Percentiles rank a stretch among this genome's conserved stretches.
Conservation (phyloP, 2,797 vertebrate species). For the Rhabdophis nuchalis region DNA sequence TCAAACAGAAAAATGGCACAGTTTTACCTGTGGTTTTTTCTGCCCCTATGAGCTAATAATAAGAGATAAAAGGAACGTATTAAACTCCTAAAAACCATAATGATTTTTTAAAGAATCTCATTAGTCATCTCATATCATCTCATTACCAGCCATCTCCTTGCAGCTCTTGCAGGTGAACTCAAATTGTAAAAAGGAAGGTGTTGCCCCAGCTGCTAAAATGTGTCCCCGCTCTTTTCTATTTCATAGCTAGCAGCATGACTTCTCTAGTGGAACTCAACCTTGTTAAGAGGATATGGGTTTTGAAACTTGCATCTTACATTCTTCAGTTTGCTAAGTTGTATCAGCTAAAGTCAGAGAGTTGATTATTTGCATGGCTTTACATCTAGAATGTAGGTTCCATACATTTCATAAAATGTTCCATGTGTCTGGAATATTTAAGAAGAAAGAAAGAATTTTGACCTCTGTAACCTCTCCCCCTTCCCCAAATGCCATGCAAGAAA, state of each 20-base stretch:
- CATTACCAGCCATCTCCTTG: not conserved
- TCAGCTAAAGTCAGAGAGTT: not conserved
- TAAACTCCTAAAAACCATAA: not conserved
- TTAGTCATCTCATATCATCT: not conserved
- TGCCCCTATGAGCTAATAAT: not conserved
- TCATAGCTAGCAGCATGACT: not conserved
- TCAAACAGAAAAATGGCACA: not conserved
- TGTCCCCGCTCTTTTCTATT: not conserved
- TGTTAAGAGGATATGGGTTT: too few relatives aligned
- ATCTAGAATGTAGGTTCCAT: not conserved
- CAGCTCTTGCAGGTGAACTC: not conserved
- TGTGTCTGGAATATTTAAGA: not conserved
- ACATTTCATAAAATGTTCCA: not conserved
- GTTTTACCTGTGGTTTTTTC: not conserved
- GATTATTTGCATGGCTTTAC: not conserved
- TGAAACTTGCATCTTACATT: not conserved
- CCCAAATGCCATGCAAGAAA: not conserved
- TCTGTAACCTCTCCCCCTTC: not conserved
- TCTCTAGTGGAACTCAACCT: not conserved
- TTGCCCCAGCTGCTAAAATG: not conserved
- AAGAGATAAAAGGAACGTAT: not conserved
- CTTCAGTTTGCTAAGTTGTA: not conserved
- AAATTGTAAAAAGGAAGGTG: not conserved
- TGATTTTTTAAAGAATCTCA: not conserved
- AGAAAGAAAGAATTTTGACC: not conserved